phyloP scores from a whole-genome alignment of 2,888 invertebrate genomes.

The Heliconius charithonia region DNA sequence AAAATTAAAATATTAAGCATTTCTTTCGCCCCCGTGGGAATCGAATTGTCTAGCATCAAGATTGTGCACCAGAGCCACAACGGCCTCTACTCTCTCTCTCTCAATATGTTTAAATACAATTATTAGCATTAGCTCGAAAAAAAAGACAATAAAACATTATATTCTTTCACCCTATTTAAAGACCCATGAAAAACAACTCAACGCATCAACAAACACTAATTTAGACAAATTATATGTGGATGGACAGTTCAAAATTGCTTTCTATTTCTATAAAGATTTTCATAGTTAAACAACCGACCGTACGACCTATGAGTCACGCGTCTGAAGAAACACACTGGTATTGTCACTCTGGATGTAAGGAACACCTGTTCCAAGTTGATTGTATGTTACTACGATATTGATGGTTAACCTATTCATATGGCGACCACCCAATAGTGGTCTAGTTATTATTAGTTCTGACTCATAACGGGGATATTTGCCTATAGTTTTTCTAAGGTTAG shows the following conservation, averaged over 20 bases:
- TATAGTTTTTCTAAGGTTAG: background rate
- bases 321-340: constrained; percentile 10
- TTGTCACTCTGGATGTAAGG: constrained; percentile 18
- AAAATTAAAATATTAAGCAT: too few species aligned
- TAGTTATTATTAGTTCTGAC: constrained; percentile 48
- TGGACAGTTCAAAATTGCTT: constrained; percentile 20
- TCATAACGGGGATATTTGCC: constrained; percentile 10
- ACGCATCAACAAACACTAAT: background rate
- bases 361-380: constrained; percentile 44
- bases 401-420: constrained; percentile 43
- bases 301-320: constrained; percentile 27
- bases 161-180: background rate
- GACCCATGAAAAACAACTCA: background rate
- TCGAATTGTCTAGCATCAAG: too few species aligned
- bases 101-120: too few species aligned
- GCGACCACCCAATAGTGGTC: constrained; percentile 46
- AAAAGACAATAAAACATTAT: background rate
- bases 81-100: too few species aligned
- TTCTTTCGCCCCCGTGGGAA: too few species aligned
- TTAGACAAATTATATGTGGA: constrained; percentile 14
- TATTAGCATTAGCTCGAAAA: background rate
- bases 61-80: too few species aligned
- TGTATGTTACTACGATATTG: constrained; percentile 38
- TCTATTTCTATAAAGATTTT: constrained; percentile 9
- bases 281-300: constrained; percentile 2